Percentiles rank a stretch among this genome's conserved stretches.
Conservation (phyloP, 2,888 invertebrate genomes). For the Sialis fuliginosa region DNA sequence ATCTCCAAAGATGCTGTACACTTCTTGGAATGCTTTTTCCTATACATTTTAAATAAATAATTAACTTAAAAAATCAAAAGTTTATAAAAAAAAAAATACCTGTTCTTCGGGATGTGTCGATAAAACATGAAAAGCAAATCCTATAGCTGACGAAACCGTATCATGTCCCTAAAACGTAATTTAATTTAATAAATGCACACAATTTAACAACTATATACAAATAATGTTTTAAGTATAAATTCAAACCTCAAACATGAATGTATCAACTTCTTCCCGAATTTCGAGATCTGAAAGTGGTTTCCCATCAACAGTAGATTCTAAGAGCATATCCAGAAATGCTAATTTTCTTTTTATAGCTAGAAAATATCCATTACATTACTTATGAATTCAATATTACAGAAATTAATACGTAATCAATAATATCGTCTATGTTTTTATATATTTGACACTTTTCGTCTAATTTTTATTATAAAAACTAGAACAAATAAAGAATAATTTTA, state of each 20-base stretch:
- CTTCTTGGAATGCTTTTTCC: conserved; percentile 23
- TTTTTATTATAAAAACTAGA: no score
- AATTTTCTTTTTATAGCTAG: not conserved
- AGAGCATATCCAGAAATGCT: conserved; percentile 2
- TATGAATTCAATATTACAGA: no score
- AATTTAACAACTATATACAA: not conserved
- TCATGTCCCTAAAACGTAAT: conserved; percentile 25
- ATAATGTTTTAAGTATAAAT: not conserved
- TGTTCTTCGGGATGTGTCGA: conserved; percentile 27
- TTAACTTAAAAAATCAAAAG: not conserved
- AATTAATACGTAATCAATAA: no score
- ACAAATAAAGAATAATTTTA: no score
- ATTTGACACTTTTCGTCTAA: no score
- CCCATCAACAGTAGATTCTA: conserved; percentile 2
- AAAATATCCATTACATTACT: not conserved
- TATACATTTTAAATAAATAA: conserved; percentile 13
- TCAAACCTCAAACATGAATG: conserved; percentile 4
- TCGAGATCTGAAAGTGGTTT: not conserved
- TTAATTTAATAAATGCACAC: not conserved
- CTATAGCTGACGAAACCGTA: conserved; percentile 27
- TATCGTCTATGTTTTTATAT: no score
- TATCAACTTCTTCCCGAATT: conserved; percentile 4
- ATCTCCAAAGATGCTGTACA: conserved; percentile 19
- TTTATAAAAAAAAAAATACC: conserved; percentile 6
- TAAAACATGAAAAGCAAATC: conserved; percentile 25